A percentile compares a stretch with the other conserved stretches of the same genome.
Conservation (phyloP, 2,888 invertebrate genomes). For the Drosophila austrosaltans region DNA sequence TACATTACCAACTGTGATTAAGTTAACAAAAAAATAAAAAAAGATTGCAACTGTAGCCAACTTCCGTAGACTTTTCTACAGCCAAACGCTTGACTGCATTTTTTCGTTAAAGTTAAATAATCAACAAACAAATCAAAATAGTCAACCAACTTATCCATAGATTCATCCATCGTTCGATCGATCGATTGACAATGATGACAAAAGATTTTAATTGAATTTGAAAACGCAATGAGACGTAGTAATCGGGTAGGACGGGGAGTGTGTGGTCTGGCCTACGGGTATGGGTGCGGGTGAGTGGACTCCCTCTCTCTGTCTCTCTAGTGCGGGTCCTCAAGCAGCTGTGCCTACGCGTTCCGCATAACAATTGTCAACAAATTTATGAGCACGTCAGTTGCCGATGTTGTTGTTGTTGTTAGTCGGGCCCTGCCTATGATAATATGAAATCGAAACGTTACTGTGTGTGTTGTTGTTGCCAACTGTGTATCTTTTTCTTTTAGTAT, state of each 20-base stretch:
- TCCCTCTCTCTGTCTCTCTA: too few species aligned
- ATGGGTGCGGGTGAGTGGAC: slow-evolving; percentile 24
- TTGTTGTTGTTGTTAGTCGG: slow-evolving; percentile 2
- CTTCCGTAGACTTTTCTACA: too few species aligned
- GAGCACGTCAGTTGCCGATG: slow-evolving; percentile 62
- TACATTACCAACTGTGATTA: background rate
- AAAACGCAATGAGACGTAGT: slow-evolving; percentile 71
- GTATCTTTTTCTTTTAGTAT: background rate
- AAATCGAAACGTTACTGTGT: slow-evolving; percentile 33
- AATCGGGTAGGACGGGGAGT: background rate
- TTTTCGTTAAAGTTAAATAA: slow-evolving; percentile 37
- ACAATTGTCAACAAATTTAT: slow-evolving; percentile 77
- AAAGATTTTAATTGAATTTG: slow-evolving; percentile 79
- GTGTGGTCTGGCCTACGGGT: slow-evolving; percentile 9
- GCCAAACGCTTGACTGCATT: slow-evolving; percentile 38
- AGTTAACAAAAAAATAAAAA: background rate
- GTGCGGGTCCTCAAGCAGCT: slow-evolving; percentile 45
- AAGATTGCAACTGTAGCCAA: too few species aligned
- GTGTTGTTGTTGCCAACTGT: background rate
- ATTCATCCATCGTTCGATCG: slow-evolving; percentile 31
- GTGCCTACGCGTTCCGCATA: slow-evolving; percentile 72
- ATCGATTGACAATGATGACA: slow-evolving; percentile 61
- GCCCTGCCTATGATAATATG: slow-evolving; percentile 42
- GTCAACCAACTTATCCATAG: slow-evolving; percentile 50
- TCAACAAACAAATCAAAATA: slow-evolving; percentile 41